Conservation (phyloP, 2,888 invertebrate genomes). For the Caradrina kadenii region DNA sequence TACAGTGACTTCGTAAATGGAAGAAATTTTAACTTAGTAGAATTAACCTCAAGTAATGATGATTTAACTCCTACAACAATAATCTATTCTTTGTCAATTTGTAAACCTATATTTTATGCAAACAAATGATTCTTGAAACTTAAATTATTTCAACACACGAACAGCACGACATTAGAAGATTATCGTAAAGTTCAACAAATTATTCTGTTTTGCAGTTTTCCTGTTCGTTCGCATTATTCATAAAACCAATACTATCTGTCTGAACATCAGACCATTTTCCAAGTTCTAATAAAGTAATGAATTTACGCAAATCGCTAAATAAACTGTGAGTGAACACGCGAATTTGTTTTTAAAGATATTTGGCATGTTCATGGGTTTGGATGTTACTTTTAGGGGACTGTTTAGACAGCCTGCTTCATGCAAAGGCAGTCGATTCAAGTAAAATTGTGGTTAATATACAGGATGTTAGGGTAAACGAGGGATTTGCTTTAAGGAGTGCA, state of each 20-base stretch:
- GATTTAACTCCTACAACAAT: background rate
- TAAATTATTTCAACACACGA: background rate
- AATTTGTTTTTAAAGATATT: slow-evolving; percentile 48
- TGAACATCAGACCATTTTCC: slow-evolving; percentile 46
- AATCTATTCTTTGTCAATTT: background rate
- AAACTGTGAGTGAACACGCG: slow-evolving; percentile 53
- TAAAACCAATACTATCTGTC: slow-evolving; percentile 35
- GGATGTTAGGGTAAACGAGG: too few relatives aligned
- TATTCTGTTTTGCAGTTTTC: slow-evolving; percentile 29
- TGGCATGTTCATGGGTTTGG: slow-evolving; percentile 23
- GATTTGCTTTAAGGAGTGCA: too few relatives aligned
- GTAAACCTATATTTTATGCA: background rate
- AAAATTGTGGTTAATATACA: too few relatives aligned
- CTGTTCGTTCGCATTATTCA: slow-evolving; percentile 37
- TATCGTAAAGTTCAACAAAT: slow-evolving; percentile 22
- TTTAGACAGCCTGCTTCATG: too few relatives aligned
- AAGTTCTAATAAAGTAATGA: slow-evolving; percentile 61
- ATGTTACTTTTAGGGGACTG: too few relatives aligned
- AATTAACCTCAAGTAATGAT: background rate
- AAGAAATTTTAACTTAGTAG: too few relatives aligned
- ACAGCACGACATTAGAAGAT: slow-evolving; percentile 20
- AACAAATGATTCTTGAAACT: background rate
- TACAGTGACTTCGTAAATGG: too few relatives aligned
- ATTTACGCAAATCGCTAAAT: slow-evolving; percentile 60
- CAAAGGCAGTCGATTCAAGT: too few relatives aligned